Percentiles rank a stretch among this genome's conserved stretches.
Conservation (phyloP, 1,140 invertebrate species). For the Drosophila bocki region DNA sequence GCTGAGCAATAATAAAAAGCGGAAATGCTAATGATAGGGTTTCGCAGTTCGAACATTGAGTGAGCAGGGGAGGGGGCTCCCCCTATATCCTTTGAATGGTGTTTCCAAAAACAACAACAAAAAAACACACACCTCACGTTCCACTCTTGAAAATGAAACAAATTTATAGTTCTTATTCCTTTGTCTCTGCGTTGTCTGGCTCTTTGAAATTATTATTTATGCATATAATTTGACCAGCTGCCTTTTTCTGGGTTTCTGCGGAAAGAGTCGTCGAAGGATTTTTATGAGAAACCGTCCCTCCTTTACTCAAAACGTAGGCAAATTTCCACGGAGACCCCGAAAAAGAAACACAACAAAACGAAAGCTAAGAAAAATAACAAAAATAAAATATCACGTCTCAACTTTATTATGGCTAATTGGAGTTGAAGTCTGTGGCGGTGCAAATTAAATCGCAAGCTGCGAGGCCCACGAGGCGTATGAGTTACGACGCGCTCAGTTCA, state of each 20-base stretch:
- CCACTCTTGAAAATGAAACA: conserved; percentile 42
- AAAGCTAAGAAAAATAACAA: conserved; percentile 13
- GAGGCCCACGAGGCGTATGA: conserved; percentile 71
- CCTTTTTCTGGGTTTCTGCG: conserved; percentile 55
- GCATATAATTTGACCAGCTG: conserved; percentile 81
- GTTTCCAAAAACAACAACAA: conserved; percentile 22
- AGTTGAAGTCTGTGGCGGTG: conserved; percentile 39
- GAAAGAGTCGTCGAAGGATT: conserved; percentile 48
- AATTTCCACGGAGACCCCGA: conserved; percentile 52
- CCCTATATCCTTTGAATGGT: conserved; percentile 53
- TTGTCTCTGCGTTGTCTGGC: conserved; percentile 44
- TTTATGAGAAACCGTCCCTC: conserved; percentile 34
- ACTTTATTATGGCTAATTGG: conserved; percentile 84
- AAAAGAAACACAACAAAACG: neutral
- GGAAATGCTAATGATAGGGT: conserved; percentile 85
- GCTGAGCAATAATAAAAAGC: conserved; percentile 82
- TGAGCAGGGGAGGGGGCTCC: conserved; percentile 16
- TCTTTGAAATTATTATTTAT: conserved; percentile 82
- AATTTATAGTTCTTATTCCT: conserved; percentile 75
- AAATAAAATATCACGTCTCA: conserved; percentile 84
- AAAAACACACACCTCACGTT: conserved; percentile 50
- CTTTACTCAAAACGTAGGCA: conserved; percentile 55
- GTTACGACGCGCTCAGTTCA: conserved; percentile 69
- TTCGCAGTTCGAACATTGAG: conserved; percentile 44
- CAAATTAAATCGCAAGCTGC: conserved; percentile 56